Evolutionary conservation across 2,113 vertebrate genomes (phyloP), one percentile per base, ranked within the genome.

Genomic region (Ophthalmolycus amberensis): DNA sequence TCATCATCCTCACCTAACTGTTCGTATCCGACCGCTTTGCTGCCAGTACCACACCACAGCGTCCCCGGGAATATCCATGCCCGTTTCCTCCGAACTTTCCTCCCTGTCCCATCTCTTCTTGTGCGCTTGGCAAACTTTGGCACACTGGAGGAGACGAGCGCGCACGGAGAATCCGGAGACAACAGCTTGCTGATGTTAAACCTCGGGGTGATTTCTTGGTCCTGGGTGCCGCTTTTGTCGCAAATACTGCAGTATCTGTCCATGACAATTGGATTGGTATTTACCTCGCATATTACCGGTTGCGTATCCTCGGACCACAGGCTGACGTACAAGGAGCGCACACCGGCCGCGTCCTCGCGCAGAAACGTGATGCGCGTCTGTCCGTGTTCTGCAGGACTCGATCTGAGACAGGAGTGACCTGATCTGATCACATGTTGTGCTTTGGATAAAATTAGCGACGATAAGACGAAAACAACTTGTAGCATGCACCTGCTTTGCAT

Each of bases 11-110:
- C 84, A 98, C 97, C 97, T 71, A 98, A 87, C 54, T 97, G 91
- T 0, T 94, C 92, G 74, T 94, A 94, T 72, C 92, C 88, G 3
- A 42, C 67, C 0, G 97, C 97, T 32, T 88, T 95, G 86, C 93
- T 93, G 0, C 97, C 97, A 0, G 87, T 86, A 0, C 97, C 98
- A 54, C 97, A 99, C 97, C 98, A 98, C 46, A 98, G 87, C 0
- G 97, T 98, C 20, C 97, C 98, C 0, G 97, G 97, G 5, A 97
- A 83, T 3, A 95, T 94, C 95, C 93, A 96, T 7, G 96, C 90
- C 62, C 97, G 95, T 70, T 94, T 96, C 34, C 44, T 48, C 4
- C 80, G 83, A 12, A 4, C 25, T 72, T 46, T 89, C 1, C 12
- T 15, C 48, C 27, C 77, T 5, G 58, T 2, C 11, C 27, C 73